These are phyloP conservation scores for Alexandromys fortis DNA, from an alignment of 2,113 vertebrate species.

Conservation along the genomic window DNA sequence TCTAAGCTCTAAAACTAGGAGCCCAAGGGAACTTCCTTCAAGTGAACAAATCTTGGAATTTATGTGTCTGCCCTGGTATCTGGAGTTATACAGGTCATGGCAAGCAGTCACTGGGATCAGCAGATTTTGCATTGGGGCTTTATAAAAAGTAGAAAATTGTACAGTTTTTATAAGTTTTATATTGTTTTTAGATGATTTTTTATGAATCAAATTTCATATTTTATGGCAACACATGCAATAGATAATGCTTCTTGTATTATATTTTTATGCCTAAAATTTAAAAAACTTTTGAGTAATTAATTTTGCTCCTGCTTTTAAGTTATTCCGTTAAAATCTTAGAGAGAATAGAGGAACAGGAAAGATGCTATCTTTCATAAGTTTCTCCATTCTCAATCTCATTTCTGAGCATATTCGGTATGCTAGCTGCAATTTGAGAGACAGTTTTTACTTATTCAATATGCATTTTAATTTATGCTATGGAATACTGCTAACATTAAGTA, in stretches of 20 bases:
- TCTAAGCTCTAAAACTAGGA: too few species aligned
- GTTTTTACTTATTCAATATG: not conserved
- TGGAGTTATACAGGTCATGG: not conserved
- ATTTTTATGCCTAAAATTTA: not conserved
- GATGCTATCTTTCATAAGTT: not conserved
- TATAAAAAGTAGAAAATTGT: not conserved
- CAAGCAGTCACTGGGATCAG: not conserved
- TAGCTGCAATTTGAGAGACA: not conserved
- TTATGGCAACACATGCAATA: not conserved
- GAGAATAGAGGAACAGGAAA: not conserved
- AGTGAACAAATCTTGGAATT: not conserved
- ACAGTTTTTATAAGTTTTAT: not conserved
- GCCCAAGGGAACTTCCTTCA: too few species aligned
- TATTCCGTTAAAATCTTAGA: not conserved
- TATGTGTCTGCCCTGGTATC: not conserved
- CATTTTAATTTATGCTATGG: not conserved
- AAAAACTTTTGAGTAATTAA: not conserved
- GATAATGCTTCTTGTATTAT: not conserved
- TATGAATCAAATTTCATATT: not conserved
- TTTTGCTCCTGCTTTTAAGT: not conserved
- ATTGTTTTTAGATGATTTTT: not conserved
- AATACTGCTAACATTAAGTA: constrained; percentile 5
- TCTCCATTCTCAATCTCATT: not conserved
- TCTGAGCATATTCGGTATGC: not conserved
- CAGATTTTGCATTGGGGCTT: not conserved